Evolutionary conservation across 2,888 invertebrate species (phyloP).

Genomic region (Halictus ligatus): DNA sequence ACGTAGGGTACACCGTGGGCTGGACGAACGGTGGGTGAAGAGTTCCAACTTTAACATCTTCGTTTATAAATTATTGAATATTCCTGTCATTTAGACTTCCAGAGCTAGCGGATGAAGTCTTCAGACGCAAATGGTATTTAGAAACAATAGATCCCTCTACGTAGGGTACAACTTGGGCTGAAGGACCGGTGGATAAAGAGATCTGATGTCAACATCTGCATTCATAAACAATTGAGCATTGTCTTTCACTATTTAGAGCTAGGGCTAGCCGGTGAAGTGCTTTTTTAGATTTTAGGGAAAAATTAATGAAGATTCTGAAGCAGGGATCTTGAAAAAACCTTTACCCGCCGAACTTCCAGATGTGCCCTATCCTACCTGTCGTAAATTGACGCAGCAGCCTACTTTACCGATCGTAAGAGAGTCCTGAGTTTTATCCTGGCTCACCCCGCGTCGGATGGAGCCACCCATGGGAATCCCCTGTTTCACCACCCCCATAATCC

Average conservation of each 20-base stretch:
- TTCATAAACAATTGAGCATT: no score
- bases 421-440: not conserved
- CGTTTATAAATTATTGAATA: not conserved
- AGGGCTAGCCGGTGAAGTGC: no score
- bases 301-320: not conserved
- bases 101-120: no score
- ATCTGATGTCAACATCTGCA: no score
- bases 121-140: no score
- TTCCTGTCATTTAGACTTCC: no score
- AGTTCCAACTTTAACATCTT: not conserved
- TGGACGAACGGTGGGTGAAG: not conserved
- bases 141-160: no score
- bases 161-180: no score
- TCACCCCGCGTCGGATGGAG: conserved; percentile 31
- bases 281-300: not conserved
- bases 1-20: not conserved
- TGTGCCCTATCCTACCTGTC: not conserved
- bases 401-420: not conserved
- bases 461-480: not conserved
- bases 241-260: no score
- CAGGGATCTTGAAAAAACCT: not conserved
- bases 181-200: no score
- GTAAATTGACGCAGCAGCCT: not conserved
- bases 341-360: not conserved
- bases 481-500: conserved; percentile 9